phyloP scores from a whole-genome alignment of 53 echinoderm and acorn worm genomes.

The Henricia sp. region DNA sequence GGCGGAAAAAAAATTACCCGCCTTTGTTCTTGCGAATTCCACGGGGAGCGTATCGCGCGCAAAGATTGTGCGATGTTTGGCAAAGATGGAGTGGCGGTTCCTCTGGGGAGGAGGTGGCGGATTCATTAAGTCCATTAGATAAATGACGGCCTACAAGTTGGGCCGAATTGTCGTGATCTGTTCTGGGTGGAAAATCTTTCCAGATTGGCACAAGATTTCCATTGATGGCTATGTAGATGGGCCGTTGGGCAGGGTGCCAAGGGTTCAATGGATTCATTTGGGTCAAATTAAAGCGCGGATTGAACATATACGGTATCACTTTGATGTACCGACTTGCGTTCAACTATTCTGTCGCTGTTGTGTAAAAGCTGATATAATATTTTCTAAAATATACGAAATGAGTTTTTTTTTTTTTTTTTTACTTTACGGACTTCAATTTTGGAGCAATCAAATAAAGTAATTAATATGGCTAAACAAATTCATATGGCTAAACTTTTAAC shows the following conservation, averaged over 20 bases:
- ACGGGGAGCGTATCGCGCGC: not conserved
- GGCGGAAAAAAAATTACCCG: conserved; percentile 19
- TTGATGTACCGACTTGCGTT: conserved; percentile 23
- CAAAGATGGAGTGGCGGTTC: not conserved
- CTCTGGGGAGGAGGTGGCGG: conserved; percentile 1
- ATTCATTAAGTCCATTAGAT: conserved; percentile 52
- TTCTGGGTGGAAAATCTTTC: not conserved
- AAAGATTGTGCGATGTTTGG: conserved; percentile 26
- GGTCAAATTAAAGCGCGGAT: conserved; percentile 1
- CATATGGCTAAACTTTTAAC: too few relatives aligned
- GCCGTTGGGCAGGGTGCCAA: not conserved
- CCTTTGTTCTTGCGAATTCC: conserved; percentile 22
- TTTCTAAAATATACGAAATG: too few relatives aligned
- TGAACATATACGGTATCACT: not conserved
- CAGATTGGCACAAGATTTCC: conserved; percentile 9
- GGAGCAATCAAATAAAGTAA: too few relatives aligned
- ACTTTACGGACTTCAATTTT: too few relatives aligned
- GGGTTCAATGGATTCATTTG: conserved; percentile 37
- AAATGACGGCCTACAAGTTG: conserved; percentile 14
- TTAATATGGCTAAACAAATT: too few relatives aligned
- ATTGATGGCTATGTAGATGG: conserved; percentile 3
- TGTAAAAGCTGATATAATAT: too few relatives aligned
- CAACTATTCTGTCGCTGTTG: not conserved
- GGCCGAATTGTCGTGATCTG: not conserved
- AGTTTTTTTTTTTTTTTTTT: too few relatives aligned